Conservation (phyloP, 2,797 vertebrate species). For the Sylvilagus floridanus region DNA sequence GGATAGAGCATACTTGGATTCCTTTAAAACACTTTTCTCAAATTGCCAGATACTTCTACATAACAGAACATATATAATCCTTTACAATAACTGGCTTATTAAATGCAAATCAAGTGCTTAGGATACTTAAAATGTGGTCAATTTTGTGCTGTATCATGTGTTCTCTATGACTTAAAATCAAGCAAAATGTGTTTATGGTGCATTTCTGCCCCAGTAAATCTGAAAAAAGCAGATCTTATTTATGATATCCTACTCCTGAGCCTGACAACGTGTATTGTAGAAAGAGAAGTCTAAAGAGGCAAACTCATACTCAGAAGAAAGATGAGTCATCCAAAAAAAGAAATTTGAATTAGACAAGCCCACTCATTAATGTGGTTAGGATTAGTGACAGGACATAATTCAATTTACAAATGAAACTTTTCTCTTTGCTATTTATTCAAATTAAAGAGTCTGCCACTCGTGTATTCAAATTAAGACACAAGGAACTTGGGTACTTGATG, state of each 20-base stretch:
- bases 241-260: conserved; percentile 54
- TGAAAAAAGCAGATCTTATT: conserved; percentile 69
- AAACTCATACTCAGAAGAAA: conserved; percentile 62
- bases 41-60: conserved; percentile 55
- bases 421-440: conserved; percentile 65
- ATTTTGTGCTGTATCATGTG: conserved; percentile 67
- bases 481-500: not conserved
- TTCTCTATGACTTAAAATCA: conserved; percentile 69
- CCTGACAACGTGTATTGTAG: conserved; percentile 17
- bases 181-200: conserved; percentile 62
- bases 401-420: conserved; percentile 45
- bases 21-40: conserved; percentile 49
- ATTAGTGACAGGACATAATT: conserved; percentile 24
- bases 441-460: conserved; percentile 41
- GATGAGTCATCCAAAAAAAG: conserved; percentile 63
- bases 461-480: conserved; percentile 64
- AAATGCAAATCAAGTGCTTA: conserved; percentile 83
- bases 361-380: conserved; percentile 8
- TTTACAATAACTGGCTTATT: conserved; percentile 72
- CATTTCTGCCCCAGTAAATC: conserved; percentile 66
- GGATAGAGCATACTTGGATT: not conserved
- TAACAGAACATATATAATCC: conserved; percentile 57
- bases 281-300: conserved; percentile 37
- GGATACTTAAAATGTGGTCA: conserved; percentile 72
- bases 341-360: conserved; percentile 55